Evolutionary conservation across 2,113 vertebrate genomes (phyloP).

Genomic region (Oncorhynchus clarkii): DNA sequence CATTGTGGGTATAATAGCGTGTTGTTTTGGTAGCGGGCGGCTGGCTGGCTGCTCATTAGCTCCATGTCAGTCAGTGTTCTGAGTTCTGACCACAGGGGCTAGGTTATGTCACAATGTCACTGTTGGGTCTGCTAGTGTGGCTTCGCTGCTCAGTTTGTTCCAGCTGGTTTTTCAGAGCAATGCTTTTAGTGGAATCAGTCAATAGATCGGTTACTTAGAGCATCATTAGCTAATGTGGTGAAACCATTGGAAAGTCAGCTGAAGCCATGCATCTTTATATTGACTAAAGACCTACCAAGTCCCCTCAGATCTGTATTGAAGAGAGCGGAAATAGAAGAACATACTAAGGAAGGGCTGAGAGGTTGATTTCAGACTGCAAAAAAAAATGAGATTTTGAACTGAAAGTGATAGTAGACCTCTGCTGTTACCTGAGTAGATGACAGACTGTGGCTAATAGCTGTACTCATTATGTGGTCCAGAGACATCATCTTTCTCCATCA

Average conservation of each 20-base stretch:
- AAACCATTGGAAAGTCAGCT: too few species aligned
- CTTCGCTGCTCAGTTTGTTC: too few species aligned
- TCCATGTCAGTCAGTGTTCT: slow-evolving; percentile 47
- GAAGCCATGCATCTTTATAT: too few species aligned
- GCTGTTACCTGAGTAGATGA: not conserved
- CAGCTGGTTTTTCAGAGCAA: not conserved
- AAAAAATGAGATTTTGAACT: too few species aligned
- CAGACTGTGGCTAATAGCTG: slow-evolving; percentile 31
- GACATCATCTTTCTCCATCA: slow-evolving; percentile 20
- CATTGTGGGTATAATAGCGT: slow-evolving; percentile 56
- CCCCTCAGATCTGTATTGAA: too few species aligned
- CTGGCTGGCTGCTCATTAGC: slow-evolving; percentile 53
- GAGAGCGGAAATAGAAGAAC: too few species aligned
- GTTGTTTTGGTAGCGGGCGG: slow-evolving; percentile 46
- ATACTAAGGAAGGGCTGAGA: too few species aligned
- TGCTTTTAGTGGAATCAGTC: not conserved
- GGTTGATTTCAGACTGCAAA: too few species aligned
- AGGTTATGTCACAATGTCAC: slow-evolving; percentile 53
- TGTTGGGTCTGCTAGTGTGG: not conserved
- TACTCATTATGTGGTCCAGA: slow-evolving; percentile 34
- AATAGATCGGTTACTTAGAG: too few species aligned
- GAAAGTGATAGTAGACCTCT: too few species aligned
- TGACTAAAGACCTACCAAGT: too few species aligned
- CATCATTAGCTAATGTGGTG: too few species aligned
- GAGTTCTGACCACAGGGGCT: slow-evolving; percentile 43